Evolutionary conservation across 1,140 invertebrate species (phyloP), one percentile per base, ranked within the genome.

Genomic region (Oedothorax gibbosus): DNA sequence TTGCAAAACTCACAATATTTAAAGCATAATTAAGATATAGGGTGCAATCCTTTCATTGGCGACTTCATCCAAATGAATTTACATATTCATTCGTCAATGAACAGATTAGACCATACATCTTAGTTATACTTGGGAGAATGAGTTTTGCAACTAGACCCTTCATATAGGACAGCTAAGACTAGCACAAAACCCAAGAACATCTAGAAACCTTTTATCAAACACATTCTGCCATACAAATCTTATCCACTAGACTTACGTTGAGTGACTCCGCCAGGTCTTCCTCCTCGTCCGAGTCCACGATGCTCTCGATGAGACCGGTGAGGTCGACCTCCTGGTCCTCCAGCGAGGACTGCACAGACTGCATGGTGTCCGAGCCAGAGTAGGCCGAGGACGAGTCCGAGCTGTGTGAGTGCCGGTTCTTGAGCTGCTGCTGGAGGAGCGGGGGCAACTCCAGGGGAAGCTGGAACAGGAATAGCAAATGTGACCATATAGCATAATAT

Each of bases 311-410:
- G 68, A 99, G 93, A 54, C 97, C 97, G 49, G 95, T 95, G 18
- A 98, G 92, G 90, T 98, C 97, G 54, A 97, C 94, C 89, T 98
- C 96, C 88, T 97, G 95, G 57, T 90, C 91, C 83, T 91, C 91
- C 53, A 91, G 87, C 2, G 91, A 91, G 11, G 89, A 90, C 89
- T 96, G 95, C 72, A 95, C 95, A 71, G 95, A 96, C 88, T 96
- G 96, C 96, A 98, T 98, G 86, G 97, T 97, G 91, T 98, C 97
- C 73, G 96, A 97, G 53, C 97, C 97, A 88, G 96, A 97, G 90
- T 98, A 98, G 64, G 96, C 97, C 85, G 96, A 97, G 90, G 96
- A 97, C 4, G 97, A 98, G 90, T 98, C 97, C 89, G 96, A 97
- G 51, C 95, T 96, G 89, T 97, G 96, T 20, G 95, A 96, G 88